These are phyloP conservation scores for Elephas maximus DNA, from an alignment of 2,113 vertebrate species.

Conservation along the genomic window DNA sequence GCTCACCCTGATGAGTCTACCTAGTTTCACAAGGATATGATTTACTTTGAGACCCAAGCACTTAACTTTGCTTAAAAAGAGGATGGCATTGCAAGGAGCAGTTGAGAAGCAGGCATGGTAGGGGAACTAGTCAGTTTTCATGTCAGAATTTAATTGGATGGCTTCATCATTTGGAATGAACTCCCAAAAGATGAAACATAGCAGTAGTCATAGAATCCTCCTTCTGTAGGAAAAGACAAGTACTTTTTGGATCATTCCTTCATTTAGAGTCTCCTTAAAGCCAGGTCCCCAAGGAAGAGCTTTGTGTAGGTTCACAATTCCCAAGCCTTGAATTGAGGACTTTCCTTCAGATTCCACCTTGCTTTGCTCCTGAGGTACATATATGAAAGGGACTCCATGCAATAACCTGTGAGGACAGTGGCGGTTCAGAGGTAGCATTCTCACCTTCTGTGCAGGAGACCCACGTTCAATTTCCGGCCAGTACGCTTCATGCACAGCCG, in stretches of 20 bases:
- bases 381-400: background rate
- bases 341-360: background rate
- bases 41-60: background rate
- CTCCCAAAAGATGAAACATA: background rate
- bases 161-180: background rate
- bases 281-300: background rate
- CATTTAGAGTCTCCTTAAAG: background rate
- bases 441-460: no score
- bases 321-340: background rate
- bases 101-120: background rate
- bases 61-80: background rate
- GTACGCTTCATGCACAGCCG: no score
- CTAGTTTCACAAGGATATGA: background rate
- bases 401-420: background rate
- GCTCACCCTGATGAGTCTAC: background rate
- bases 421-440: no score
- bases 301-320: background rate
- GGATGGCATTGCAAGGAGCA: background rate
- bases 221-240: slow-evolving; percentile 9
- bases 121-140: background rate
- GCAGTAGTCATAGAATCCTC: background rate
- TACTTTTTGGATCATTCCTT: background rate
- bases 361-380: background rate
- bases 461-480: no score
- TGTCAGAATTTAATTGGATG: slow-evolving; percentile 14